Percentiles rank a stretch among this genome's conserved stretches.
Conservation (phyloP, 2,888 invertebrate species). For the Stictocephala bisonia region DNA sequence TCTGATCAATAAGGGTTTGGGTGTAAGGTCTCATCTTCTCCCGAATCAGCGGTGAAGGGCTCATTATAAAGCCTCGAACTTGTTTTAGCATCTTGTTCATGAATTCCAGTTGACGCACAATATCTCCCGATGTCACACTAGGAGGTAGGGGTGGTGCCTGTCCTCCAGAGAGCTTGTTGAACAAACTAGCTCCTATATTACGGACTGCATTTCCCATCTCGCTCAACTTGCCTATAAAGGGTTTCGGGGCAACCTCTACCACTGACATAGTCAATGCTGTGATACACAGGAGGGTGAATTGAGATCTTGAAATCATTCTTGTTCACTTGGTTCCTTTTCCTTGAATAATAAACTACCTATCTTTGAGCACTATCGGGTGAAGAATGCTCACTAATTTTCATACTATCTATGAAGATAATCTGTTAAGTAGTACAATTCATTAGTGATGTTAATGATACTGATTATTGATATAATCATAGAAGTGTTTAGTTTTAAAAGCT, state of each 20-base stretch:
- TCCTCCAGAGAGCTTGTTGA: conserved; percentile 15
- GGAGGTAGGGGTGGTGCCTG: not conserved
- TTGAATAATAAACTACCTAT: no score
- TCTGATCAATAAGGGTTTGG: conserved; percentile 21
- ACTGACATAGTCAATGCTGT: no score
- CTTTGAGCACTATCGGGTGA: no score
- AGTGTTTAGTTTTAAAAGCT: no score
- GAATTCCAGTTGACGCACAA: conserved; percentile 25
- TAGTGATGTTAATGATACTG: no score
- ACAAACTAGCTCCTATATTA: conserved; percentile 15
- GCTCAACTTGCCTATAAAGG: conserved; percentile 25
- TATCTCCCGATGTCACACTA: not conserved
- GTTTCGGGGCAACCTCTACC: not conserved
- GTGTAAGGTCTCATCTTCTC: conserved; percentile 26
- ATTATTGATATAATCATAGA: no score
- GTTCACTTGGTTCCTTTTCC: no score
- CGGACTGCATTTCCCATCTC: conserved; percentile 7
- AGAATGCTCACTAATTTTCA: no score
- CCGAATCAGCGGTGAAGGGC: conserved; percentile 11
- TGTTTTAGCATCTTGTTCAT: conserved; percentile 40
- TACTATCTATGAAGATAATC: no score
- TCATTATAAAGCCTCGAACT: conserved; percentile 14
- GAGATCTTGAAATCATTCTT: no score
- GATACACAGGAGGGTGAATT: no score
- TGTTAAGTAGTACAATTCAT: no score